Percentiles rank a stretch among this genome's conserved stretches.
phyloP scores from a whole-genome alignment of 1,140 invertebrate genomes.

The Philopotamus ludificatus region DNA sequence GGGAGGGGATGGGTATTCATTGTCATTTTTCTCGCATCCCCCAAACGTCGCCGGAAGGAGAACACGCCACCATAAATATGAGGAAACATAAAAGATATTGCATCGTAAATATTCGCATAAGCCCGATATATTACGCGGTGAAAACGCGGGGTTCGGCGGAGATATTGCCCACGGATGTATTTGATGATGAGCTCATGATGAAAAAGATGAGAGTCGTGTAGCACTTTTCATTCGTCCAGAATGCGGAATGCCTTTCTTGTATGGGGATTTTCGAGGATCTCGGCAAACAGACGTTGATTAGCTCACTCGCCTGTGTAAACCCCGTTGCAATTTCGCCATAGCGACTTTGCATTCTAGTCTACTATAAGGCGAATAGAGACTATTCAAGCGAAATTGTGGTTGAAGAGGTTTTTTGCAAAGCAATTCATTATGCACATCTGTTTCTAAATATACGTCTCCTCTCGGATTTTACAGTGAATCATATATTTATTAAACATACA shows the following conservation, averaged over 20 bases:
- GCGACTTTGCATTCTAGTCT: too few relatives aligned
- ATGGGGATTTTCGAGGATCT: not conserved
- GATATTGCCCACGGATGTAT: not conserved
- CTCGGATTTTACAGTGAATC: too few relatives aligned
- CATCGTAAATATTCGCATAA: constrained; percentile 29
- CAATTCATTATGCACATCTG: not conserved
- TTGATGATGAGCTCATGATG: not conserved
- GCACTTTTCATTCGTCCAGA: not conserved
- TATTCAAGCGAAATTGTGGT: too few relatives aligned
- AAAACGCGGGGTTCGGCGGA: not conserved
- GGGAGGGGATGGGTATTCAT: too few relatives aligned
- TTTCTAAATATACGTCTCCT: not conserved
- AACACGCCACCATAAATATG: not conserved
- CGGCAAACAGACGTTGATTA: not conserved
- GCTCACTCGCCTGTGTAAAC: not conserved
- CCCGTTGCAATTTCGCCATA: too few relatives aligned
- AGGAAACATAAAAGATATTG: constrained; percentile 29
- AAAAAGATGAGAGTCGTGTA: not conserved
- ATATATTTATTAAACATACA: too few relatives aligned
- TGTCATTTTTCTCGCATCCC: not conserved
- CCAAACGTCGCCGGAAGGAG: not conserved
- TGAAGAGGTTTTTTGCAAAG: too few relatives aligned
- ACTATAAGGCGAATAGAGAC: too few relatives aligned
- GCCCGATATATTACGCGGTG: constrained; percentile 18
- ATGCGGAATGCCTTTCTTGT: not conserved